phyloP scores from a whole-genome alignment of 2,888 invertebrate species.

The Eupithecia vulgata region DNA sequence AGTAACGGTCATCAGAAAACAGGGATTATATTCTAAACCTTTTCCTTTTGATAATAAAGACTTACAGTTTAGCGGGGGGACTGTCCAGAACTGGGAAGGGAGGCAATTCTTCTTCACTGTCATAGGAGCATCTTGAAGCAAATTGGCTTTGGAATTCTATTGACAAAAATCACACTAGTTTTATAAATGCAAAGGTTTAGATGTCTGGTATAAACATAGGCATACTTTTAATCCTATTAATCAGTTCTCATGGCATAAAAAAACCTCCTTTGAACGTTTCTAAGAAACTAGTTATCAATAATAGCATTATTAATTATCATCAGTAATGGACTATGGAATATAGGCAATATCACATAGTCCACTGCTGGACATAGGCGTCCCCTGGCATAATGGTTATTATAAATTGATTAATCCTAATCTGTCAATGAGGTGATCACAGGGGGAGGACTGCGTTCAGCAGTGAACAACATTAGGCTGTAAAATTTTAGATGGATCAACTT shows the following conservation, averaged over 20 bases:
- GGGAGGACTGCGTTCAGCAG: no score
- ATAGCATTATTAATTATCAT: neutral
- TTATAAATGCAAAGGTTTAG: no score
- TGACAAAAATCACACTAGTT: conserved; percentile 28
- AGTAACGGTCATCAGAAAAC: neutral
- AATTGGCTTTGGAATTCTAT: conserved; percentile 65
- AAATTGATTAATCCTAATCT: no score
- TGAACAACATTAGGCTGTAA: no score
- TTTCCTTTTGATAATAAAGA: neutral
- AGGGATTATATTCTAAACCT: neutral
- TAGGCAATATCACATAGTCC: neutral
- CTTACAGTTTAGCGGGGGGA: conserved; percentile 55
- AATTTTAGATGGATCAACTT: neutral
- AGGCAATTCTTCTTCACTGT: conserved; percentile 87
- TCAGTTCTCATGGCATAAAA: neutral
- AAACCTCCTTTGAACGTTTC: neutral
- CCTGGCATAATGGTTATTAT: neutral
- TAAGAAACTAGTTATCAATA: neutral
- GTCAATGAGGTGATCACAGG: no score
- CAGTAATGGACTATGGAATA: no score
- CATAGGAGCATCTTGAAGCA: conserved; percentile 63
- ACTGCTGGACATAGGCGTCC: neutral
- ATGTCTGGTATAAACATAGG: neutral
- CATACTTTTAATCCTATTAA: neutral
- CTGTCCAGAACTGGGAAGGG: conserved; percentile 86